These are phyloP conservation scores for Ichneumon xanthorius DNA, from an alignment of 2,888 invertebrate species.

Conservation along the genomic window DNA sequence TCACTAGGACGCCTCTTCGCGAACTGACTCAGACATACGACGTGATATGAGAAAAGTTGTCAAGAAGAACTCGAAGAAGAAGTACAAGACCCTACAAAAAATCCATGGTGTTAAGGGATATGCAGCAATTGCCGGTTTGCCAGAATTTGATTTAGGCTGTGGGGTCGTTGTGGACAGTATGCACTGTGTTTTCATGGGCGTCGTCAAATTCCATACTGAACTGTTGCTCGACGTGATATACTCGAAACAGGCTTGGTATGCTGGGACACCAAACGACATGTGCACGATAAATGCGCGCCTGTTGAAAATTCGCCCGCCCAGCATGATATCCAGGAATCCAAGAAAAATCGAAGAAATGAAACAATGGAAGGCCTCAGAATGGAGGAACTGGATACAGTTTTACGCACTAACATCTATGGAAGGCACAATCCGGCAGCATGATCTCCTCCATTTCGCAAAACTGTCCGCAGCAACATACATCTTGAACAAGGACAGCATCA, in stretches of 20 bases:
- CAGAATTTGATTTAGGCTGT: slow-evolving; percentile 20
- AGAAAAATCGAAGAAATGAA: not conserved
- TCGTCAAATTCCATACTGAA: slow-evolving; percentile 7
- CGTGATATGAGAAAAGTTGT: slow-evolving; percentile 21
- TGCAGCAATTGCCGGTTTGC: slow-evolving; percentile 1
- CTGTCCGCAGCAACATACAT: slow-evolving; percentile 3
- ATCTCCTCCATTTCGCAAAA: slow-evolving; percentile 16
- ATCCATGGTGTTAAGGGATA: slow-evolving; percentile 8
- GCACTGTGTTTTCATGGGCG: slow-evolving; percentile 22
- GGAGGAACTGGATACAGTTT: slow-evolving; percentile 30
- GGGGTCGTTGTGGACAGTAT: slow-evolving; percentile 30
- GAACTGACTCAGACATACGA: not conserved
- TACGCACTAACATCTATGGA: not conserved
- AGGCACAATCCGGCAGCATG: slow-evolving; percentile 6
- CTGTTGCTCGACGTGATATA: not conserved
- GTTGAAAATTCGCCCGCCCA: slow-evolving; percentile 18
- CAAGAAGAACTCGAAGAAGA: not conserved
- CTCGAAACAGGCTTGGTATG: not conserved
- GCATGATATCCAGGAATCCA: not conserved
- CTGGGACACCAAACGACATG: not conserved
- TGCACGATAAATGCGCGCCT: not conserved
- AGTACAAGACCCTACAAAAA: too few species aligned
- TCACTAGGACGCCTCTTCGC: not conserved
- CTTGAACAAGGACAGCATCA: not conserved
- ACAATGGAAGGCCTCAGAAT: slow-evolving; percentile 8